Conservation (phyloP, 2,113 vertebrate genomes). For the Engraulis encrasicolus region DNA sequence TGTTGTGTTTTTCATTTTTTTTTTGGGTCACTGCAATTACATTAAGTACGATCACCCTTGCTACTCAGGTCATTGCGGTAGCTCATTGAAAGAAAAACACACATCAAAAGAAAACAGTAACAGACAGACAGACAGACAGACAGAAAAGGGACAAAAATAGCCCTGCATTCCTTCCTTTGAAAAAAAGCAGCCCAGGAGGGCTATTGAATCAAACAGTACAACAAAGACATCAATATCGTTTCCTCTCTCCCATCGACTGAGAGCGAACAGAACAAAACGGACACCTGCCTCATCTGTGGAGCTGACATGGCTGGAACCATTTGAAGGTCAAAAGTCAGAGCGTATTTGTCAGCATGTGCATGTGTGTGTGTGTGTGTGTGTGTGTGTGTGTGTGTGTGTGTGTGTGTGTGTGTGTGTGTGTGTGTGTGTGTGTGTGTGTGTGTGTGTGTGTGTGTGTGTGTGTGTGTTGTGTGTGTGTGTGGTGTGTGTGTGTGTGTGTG, state of each 20-base stretch:
- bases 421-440: not conserved
- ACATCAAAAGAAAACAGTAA: not conserved
- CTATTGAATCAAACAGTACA: not conserved
- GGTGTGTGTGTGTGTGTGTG: conserved; percentile 22
- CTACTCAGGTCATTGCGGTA: not conserved
- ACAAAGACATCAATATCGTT: not conserved
- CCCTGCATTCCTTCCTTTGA: not conserved
- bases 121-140: not conserved
- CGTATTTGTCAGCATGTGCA: not conserved
- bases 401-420: not conserved
- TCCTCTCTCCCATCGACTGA: not conserved
- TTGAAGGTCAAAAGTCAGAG: not conserved
- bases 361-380: not conserved
- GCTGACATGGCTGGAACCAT: not conserved
- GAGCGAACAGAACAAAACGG: not conserved
- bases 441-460: conserved; percentile 27
- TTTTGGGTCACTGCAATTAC: no score
- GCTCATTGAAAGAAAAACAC: no score
- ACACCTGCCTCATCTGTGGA: not conserved
- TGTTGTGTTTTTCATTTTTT: no score
- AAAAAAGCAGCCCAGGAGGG: not conserved
- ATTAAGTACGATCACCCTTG: no score
- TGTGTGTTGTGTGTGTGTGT: conserved; percentile 10
- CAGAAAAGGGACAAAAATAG: not conserved
- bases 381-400: not conserved